phyloP scores from a whole-genome alignment of 2,888 invertebrate genomes.

The Drosophila histrio region DNA sequence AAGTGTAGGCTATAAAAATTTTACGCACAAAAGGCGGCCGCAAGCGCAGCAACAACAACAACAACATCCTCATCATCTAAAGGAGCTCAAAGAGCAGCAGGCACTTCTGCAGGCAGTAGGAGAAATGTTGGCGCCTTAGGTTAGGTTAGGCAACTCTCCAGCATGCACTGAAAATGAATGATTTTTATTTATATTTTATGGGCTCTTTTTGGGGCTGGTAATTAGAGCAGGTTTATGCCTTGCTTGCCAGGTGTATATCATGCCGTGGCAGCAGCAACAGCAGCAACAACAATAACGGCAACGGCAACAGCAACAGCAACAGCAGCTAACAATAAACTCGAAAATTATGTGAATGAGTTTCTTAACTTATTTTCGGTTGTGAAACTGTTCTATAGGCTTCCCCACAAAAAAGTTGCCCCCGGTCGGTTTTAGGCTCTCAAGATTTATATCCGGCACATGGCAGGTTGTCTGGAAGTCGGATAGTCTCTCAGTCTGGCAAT shows the following conservation, averaged over 20 bases:
- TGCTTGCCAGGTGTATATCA: constrained; percentile 67
- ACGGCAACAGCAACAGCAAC: constrained; percentile 20
- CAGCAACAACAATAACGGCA: constrained; percentile 20
- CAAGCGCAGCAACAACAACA: constrained; percentile 4
- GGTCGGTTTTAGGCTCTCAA: constrained; percentile 44
- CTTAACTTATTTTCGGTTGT: constrained; percentile 68
- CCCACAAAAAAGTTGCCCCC: constrained; percentile 30
- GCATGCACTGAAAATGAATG: constrained; percentile 69
- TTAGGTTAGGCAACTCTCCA: constrained; percentile 33
- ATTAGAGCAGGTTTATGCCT: constrained; percentile 77
- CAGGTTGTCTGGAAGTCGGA: constrained; percentile 29
- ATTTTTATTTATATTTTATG: constrained; percentile 80
- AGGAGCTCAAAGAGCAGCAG: constrained; percentile 39
- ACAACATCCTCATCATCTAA: constrained; percentile 39
- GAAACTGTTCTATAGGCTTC: constrained; percentile 21
- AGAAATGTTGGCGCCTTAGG: constrained; percentile 44
- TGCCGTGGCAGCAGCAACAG: constrained; percentile 32
- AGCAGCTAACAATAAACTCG: constrained; percentile 70
- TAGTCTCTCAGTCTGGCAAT: background rate
- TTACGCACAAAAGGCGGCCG: constrained; percentile 66
- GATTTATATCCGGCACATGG: constrained; percentile 78
- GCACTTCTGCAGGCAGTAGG: background rate
- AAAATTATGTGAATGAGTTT: constrained; percentile 80
- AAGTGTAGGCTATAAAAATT: constrained; percentile 78
- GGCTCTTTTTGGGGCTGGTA: constrained; percentile 54